Percentiles rank a stretch among this genome's conserved stretches.
Conservation (phyloP, 2,888 invertebrate species). For the Oconnorella tubifera region DNA sequence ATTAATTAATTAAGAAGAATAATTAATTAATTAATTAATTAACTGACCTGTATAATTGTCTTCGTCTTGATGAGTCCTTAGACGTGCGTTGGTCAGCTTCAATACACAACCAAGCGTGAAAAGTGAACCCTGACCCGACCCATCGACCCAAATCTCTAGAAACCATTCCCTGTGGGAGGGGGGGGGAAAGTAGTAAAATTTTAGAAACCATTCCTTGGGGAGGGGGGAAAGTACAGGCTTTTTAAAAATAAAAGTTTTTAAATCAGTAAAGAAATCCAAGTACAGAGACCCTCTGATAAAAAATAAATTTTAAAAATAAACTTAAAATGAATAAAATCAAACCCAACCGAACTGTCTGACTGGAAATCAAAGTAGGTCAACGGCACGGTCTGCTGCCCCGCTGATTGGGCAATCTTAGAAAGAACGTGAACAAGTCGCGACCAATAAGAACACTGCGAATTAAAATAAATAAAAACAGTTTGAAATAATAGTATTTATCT, state of each 20-base stretch:
- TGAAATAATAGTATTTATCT: too few relatives aligned
- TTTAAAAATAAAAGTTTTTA: too few relatives aligned
- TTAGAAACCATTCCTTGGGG: too few relatives aligned
- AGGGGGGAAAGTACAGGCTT: too few relatives aligned
- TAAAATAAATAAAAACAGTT: too few relatives aligned
- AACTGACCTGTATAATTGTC: too few relatives aligned
- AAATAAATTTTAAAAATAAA: background rate
- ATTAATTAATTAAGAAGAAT: too few relatives aligned
- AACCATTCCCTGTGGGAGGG: conserved; percentile 61
- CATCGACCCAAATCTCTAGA: conserved; percentile 62
- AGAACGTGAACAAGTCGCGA: background rate
- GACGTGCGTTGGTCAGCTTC: too few relatives aligned
- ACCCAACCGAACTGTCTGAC: conserved; percentile 15
- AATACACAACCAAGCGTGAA: conserved; percentile 63
- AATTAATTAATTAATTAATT: too few relatives aligned
- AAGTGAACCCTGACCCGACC: conserved; percentile 63
- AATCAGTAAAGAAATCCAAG: too few relatives aligned
- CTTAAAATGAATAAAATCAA: background rate
- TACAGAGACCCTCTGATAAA: background rate
- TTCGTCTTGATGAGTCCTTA: too few relatives aligned
- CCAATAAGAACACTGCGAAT: conserved; percentile 1
- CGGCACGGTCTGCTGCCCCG: too few relatives aligned
- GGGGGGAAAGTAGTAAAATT: conserved; percentile 17
- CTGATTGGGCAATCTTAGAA: background rate
- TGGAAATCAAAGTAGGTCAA: conserved; percentile 11